Evolutionary conservation across 2,113 vertebrate genomes (phyloP).

Genomic region (Orycteropus afer): DNA sequence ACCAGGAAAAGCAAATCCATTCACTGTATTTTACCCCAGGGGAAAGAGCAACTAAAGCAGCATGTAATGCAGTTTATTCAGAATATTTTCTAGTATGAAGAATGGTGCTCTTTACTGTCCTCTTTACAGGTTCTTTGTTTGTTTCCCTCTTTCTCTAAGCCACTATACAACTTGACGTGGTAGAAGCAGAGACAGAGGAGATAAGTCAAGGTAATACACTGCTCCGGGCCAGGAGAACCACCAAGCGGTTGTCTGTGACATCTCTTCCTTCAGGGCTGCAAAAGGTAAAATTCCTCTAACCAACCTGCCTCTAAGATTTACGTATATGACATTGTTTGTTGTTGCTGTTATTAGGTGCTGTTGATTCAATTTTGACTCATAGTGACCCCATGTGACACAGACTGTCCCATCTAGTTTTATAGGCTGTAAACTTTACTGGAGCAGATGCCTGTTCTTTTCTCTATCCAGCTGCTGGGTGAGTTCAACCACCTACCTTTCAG

Average conservation of each 20-base stretch:
- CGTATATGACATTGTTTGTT: too few species aligned
- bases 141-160: constrained; percentile 51
- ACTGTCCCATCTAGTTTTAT: neutral
- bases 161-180: constrained; percentile 78
- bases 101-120: neutral
- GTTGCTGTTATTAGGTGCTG: too few species aligned
- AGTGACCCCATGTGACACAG: neutral
- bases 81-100: neutral
- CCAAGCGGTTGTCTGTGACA: constrained; percentile 74
- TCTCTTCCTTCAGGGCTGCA: constrained; percentile 74
- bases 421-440: neutral
- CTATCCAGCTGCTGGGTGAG: neutral
- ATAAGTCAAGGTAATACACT: constrained; percentile 56
- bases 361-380: neutral
- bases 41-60: neutral
- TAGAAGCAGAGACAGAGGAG: constrained; percentile 79
- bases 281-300: constrained; percentile 73
- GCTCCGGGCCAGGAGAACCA: constrained; percentile 74
- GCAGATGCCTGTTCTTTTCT: neutral
- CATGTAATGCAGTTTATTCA: neutral
- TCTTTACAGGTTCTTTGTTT: neutral
- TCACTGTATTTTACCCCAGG: neutral
- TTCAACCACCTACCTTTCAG: neutral
- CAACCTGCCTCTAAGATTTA: neutral
- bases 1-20: neutral